Conservation (phyloP, 2,113 vertebrate genomes). For the Ciconia stormi region DNA sequence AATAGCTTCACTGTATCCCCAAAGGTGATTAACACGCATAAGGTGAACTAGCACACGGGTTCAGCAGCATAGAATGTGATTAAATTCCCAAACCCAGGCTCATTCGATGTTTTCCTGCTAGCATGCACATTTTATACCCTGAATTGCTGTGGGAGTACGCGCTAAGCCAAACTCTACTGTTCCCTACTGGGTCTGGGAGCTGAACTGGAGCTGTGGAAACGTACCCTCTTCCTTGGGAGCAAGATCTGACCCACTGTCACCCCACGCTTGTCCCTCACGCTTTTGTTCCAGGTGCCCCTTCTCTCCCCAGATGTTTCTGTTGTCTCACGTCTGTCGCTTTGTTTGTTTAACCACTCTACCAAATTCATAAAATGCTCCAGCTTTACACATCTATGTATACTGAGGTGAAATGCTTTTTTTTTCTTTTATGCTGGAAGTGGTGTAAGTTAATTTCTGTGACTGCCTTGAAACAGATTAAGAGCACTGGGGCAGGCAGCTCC, state of each 20-base stretch:
- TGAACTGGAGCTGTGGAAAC: background rate
- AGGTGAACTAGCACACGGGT: background rate
- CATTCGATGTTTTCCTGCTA: background rate
- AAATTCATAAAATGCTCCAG: background rate
- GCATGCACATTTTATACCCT: background rate
- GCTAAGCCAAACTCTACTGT: background rate
- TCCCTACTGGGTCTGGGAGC: background rate
- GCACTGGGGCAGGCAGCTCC: background rate
- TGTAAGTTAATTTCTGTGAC: background rate
- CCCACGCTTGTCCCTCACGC: background rate
- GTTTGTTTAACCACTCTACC: background rate
- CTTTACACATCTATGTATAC: background rate
- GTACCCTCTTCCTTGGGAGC: background rate
- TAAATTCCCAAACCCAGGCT: background rate
- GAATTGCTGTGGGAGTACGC: accelerated
- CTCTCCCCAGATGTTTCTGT: background rate
- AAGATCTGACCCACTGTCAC: background rate
- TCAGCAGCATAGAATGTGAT: background rate
- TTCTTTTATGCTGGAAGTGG: background rate
- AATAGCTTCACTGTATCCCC: background rate
- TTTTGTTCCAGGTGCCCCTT: background rate
- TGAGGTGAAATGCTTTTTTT: background rate
- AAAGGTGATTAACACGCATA: background rate
- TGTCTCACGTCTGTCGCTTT: accelerated
- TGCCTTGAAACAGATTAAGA: background rate